Conservation (phyloP, 2,888 invertebrate species). For the Dicycla oo region DNA sequence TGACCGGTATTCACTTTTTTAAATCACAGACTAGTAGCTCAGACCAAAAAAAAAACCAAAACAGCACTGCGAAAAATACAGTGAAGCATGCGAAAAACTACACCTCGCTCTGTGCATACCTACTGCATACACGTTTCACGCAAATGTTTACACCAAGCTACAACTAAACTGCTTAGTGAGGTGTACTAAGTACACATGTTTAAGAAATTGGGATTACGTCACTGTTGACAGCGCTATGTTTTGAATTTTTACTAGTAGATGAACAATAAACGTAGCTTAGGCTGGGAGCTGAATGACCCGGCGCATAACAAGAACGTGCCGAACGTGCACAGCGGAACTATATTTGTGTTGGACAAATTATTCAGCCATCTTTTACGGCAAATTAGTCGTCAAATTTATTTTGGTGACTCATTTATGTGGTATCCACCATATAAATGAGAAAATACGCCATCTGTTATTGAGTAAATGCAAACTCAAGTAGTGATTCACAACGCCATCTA, state of each 20-base stretch:
- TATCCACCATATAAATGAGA: no score
- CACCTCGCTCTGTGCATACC: no score
- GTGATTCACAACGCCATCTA: constrained; percentile 40
- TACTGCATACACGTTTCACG: no score
- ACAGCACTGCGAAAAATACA: no score
- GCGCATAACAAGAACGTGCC: neutral
- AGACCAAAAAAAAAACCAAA: no score
- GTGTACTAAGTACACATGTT: no score
- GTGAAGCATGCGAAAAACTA: no score
- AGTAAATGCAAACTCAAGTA: constrained; percentile 38
- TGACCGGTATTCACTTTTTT: neutral
- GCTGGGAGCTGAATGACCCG: neutral
- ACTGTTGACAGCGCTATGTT: no score
- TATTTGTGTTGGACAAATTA: neutral
- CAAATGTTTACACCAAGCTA: no score
- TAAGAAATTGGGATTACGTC: no score
- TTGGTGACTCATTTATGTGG: constrained; percentile 19
- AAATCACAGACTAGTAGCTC: neutral
- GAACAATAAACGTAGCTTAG: neutral
- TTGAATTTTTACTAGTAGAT: no score
- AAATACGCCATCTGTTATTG: constrained; percentile 62
- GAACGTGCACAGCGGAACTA: neutral
- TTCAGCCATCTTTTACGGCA: neutral
- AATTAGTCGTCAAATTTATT: neutral
- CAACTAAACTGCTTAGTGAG: no score